A percentile compares a stretch with the other conserved stretches of the same genome.
These are phyloP conservation scores for Linhomoeus sp. DNA, from an alignment of 2,888 invertebrate species.

Conservation along the genomic window DNA sequence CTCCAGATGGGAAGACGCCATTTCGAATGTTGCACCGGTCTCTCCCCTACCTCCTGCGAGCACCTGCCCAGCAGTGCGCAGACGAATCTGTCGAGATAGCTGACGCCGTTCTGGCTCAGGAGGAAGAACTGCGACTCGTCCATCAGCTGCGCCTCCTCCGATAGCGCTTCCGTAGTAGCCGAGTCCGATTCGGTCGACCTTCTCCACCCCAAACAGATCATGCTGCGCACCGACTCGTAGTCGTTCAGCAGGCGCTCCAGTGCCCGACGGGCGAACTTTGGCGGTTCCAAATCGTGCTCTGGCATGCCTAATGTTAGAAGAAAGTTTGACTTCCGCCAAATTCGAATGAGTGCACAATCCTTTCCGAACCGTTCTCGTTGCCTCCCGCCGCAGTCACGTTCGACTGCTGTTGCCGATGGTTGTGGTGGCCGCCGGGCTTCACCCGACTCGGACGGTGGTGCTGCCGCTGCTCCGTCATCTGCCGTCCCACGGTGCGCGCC, in stretches of 20 bases:
- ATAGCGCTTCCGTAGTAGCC: too few relatives aligned
- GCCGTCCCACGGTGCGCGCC: conserved; percentile 89
- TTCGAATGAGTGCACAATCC: too few relatives aligned
- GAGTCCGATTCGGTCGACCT: too few relatives aligned
- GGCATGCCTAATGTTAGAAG: conserved; percentile 48
- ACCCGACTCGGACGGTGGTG: conserved; percentile 39
- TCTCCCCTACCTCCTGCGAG: conserved; percentile 45
- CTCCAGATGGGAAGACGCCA: too few relatives aligned
- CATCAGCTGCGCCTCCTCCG: conserved; percentile 1
- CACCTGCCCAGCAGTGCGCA: conserved; percentile 86
- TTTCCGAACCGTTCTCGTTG: neutral
- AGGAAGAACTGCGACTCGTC: conserved; percentile 44
- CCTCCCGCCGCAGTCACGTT: neutral
- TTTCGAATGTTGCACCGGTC: too few relatives aligned
- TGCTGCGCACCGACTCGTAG: conserved; percentile 81
- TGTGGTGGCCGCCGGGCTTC: neutral
- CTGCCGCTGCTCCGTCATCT: conserved; percentile 79
- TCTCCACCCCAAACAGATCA: conserved; percentile 53
- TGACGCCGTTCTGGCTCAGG: conserved; percentile 69
- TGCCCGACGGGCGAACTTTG: conserved; percentile 65
- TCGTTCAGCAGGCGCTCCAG: conserved; percentile 66
- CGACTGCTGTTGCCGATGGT: neutral
- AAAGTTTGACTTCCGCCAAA: too few relatives aligned
- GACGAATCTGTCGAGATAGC: conserved; percentile 85
- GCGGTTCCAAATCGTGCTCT: conserved; percentile 93